Evolutionary conservation across 2,888 invertebrate species (phyloP), one percentile per base, ranked within the genome.

Genomic region (Ornithoptera priamus): DNA sequence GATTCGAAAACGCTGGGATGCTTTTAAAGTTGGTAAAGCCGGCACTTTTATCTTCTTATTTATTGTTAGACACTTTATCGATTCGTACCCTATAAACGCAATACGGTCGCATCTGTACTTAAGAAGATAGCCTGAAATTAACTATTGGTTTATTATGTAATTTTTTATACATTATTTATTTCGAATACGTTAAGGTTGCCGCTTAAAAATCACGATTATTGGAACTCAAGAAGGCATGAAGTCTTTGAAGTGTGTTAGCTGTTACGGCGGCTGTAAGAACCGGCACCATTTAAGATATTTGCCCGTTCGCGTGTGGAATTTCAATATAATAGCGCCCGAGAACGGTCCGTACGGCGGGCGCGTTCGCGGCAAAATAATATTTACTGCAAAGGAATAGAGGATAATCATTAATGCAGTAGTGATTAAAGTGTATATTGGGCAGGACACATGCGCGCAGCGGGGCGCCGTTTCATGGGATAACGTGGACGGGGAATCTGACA

Each of bases 381-480:
- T 50, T 62, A 50, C 24, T 2, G 8, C 1, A 12, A 42, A 15
- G 20, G 18, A 1, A 46, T 39, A 63, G 56, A 56, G 46, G n/a
- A 17, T 42, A n/a, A 2, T n/a, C 4, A 36, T 42, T 46, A 30
- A 20, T 22, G n/a, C 30, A 53, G 62, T 57, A 59, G 53, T 65
- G 61, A 67, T 70, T 68, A 69, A 69, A 71, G 63, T 65, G 70
- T 58, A 63, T 39, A 69, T 65, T 69, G 63, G 62, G 72, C 72
- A 71, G 74, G 76, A 76, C 79, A 77, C 84, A 84, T 82, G 81
- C 83, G 84, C 79, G 69, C 86, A 77, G 82, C 84, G 76, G 87
- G 87, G 86, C 74, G 78, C 78, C 83, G 70, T 71, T n/a, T 68
- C 53, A 46, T 10, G 17, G 69, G 68, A 71, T 65, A 67, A 66